Evolutionary conservation across 2,113 vertebrate species (phyloP), one percentile per base, ranked within the genome.

Genomic region (Pseudopipra pipra): DNA sequence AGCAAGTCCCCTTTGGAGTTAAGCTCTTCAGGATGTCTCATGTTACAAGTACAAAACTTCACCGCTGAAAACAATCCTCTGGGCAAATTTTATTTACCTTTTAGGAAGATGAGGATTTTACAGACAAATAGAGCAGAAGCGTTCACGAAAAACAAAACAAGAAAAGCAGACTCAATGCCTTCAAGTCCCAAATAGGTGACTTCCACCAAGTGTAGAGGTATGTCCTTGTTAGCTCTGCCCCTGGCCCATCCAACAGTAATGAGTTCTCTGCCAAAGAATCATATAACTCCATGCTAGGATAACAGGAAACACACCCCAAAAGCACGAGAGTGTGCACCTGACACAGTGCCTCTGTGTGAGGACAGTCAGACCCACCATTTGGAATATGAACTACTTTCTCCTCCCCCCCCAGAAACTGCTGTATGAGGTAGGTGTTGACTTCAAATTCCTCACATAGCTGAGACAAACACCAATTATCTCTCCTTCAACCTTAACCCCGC

Each of bases 181-280:
- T 14, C 31, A 66, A 81, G 39, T 59, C 70, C 12, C 30, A 47
- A 11, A 17, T 2, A 22, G 31, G 11, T 23, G 35, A 43, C 13
- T 85, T 74, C 20, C 30, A 72, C 12, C 5, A 1, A 46, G 14
- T 44, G 67, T 0, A 28, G 44, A 61, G 6, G 10, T 30, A 39
- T 6, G 30, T 35, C 47, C 44, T 58, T 7, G 4, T 24, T 20
- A 49, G n/a, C 51, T 52, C 39, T 62, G 49, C 28, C 39, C 46
- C 59, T 2, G 6, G 37, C 46, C 7, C 9, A 6, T 11, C 7
- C 18, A 12, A n/a, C 0, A 0, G 11, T 18, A n/a, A 77, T 75
- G 41, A 47, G 6, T 12, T 72, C 55, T 56, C 46, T 27, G 28
- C 12, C 14, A 31, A 59, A 46, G 15, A 79, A 16, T 17, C 12